A percentile compares a stretch with the other conserved stretches of the same genome.
Evolutionary conservation across 2,113 vertebrate species (phyloP).

Genomic region (Ictalurus punctatus): DNA sequence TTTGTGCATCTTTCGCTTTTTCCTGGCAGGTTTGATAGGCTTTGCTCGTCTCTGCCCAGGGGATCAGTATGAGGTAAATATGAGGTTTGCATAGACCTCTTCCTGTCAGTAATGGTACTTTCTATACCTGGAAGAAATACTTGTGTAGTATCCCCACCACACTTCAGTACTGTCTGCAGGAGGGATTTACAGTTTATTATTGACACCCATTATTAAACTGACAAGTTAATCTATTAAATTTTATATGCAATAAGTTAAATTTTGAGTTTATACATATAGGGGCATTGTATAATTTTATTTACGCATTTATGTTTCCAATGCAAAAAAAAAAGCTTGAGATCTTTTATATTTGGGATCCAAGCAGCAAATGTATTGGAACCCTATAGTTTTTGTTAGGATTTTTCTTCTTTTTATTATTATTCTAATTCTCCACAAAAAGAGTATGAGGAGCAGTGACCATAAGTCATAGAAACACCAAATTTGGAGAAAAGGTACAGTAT

Average conservation of each 20-base stretch:
- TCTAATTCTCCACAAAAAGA: background rate
- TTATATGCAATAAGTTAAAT: background rate
- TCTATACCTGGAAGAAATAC: background rate
- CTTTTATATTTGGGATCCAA: background rate
- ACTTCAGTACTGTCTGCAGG: background rate
- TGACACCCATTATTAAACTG: background rate
- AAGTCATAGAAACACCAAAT: background rate
- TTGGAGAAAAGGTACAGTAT: background rate
- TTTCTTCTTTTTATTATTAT: background rate
- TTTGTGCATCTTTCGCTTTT: slow-evolving; percentile 51
- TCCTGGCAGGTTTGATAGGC: slow-evolving; percentile 85
- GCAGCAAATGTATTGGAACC: background rate
- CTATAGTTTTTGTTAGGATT: background rate
- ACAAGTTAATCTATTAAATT: background rate
- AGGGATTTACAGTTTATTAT: background rate
- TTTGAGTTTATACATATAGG: background rate
- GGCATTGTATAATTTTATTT: background rate
- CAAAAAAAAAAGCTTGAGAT: background rate
- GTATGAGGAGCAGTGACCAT: background rate
- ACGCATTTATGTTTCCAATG: background rate
- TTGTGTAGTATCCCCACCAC: background rate
- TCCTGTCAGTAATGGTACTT: background rate
- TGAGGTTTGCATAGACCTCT: background rate
- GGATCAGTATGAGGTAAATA: slow-evolving; percentile 91
- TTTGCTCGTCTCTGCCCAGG: slow-evolving; percentile 94